Base-by-base conservation (phyloP, 1,140 invertebrate genomes). In the Microplitis mediator region DNA sequence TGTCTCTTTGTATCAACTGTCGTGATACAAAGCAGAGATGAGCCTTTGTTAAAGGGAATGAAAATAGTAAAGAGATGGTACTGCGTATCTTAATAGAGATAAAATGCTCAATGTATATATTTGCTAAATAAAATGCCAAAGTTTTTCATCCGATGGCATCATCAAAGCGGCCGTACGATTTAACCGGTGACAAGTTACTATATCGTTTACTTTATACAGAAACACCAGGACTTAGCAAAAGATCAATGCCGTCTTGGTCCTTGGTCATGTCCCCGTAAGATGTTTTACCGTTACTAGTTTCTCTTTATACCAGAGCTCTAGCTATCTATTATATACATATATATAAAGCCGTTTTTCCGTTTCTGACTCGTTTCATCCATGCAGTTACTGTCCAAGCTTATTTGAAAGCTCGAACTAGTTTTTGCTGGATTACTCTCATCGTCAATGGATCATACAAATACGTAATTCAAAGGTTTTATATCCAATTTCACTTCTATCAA, bases 121-220 rank as follows among this genome's bases (percentile, higher is more conserved):
- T 54, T 4, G 13, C n/a, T n/a, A 4, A 54, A 54, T 13, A 13
- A 36, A 31, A 64, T 39, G 39, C n/a, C 14, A 39, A 52, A 71
- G 36, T 32, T 51, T 52, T 50, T 61, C 11, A 34, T n/a, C 36
- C 36, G 62, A 72, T 60, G 62, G 66, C 51, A 16, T 66, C 63
- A 39, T 72, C 70, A 72, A 65, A 66, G 63, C 23, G 23, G 23
- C 14, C 60, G 54, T 34, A 14, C 52, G 52, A 34, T 32, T 71
- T 65, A 39, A 71, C 45, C 9, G 6, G 14, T 65, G 63, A 51
- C 45, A 56, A 45, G 51, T 16, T 31, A n/a, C 23, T 50, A 34
- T 31, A 23, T 34, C 61, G 35, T 16, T 32, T 14, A 50, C n/a
- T 23, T 58, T 51, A 31, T 71, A 4, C 34, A 45, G 31, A 54